A percentile compares a stretch with the other conserved stretches of the same genome.
Evolutionary conservation across 2,888 invertebrate species (phyloP).

Genomic region (Encarsia formosa): DNA sequence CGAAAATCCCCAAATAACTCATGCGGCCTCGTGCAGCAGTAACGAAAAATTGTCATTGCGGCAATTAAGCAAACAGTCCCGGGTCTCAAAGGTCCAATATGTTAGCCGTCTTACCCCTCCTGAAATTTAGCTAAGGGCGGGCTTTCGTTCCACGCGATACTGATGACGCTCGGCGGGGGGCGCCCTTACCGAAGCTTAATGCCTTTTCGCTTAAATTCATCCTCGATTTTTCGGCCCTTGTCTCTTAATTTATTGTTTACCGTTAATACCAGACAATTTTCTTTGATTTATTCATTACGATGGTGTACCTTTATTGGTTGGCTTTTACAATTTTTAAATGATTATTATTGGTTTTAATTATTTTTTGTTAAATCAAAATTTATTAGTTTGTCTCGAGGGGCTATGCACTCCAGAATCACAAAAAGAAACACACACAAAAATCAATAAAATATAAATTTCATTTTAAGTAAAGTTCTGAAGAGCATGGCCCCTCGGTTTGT

Average conservation of each 20-base stretch:
- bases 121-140: neutral
- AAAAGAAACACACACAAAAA: too few species aligned
- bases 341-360: too few species aligned
- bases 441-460: too few species aligned
- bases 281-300: too few species aligned
- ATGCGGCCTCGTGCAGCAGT: conserved; percentile 5
- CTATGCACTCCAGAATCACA: too few species aligned
- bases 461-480: too few species aligned
- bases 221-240: conserved; percentile 21
- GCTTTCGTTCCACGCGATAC: conserved; percentile 15
- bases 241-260: conserved; percentile 26
- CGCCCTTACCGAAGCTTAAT: conserved; percentile 21
- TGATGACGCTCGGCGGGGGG: conserved; percentile 5
- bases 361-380: too few species aligned
- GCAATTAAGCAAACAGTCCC: conserved; percentile 45
- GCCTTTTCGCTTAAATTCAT: conserved; percentile 23
- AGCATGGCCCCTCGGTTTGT: too few species aligned
- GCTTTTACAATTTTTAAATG: too few species aligned
- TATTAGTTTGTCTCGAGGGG: too few species aligned
- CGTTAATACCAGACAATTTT: conserved; percentile 13
- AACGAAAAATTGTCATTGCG: conserved; percentile 30
- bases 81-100: conserved; percentile 46
- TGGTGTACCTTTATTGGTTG: too few species aligned
- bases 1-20: conserved; percentile 8
- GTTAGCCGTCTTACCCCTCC: conserved; percentile 34